These are phyloP conservation scores for Masticophis lateralis DNA, from an alignment of 2,797 vertebrate species.

Conservation along the genomic window DNA sequence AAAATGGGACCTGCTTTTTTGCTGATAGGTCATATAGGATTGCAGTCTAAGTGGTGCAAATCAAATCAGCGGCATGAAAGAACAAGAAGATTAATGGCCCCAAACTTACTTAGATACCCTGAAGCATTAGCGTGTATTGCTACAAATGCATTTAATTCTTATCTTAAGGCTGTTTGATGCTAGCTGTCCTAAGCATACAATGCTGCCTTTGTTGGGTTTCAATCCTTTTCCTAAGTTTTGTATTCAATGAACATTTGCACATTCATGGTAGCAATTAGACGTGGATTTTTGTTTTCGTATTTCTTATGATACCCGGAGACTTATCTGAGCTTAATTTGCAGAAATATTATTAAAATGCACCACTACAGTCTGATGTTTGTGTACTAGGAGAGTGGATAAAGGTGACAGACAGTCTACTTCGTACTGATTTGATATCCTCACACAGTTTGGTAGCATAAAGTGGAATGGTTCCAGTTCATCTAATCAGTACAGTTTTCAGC, in stretches of 20 bases:
- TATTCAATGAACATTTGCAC: background rate
- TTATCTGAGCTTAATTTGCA: background rate
- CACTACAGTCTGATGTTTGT: background rate
- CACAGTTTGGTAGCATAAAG: background rate
- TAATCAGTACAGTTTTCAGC: background rate
- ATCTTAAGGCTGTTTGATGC: background rate
- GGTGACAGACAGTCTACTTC: background rate
- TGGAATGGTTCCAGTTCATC: background rate
- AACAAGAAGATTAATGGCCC: background rate
- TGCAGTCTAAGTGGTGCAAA: background rate
- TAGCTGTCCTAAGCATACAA: background rate
- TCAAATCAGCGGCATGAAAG: constrained; percentile 4
- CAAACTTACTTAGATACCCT: background rate
- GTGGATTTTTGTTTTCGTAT: background rate
- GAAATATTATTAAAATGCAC: background rate
- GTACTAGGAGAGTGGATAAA: background rate
- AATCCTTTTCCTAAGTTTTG: background rate
- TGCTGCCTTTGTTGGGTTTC: background rate
- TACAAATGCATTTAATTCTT: background rate
- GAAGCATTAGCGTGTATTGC: background rate
- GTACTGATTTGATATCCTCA: background rate
- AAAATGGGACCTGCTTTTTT: background rate
- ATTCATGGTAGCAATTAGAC: background rate
- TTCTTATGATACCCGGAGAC: background rate
- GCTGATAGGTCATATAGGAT: background rate